phyloP scores from a whole-genome alignment of 2,888 invertebrate genomes.

The Pristionchus mayeri region DNA sequence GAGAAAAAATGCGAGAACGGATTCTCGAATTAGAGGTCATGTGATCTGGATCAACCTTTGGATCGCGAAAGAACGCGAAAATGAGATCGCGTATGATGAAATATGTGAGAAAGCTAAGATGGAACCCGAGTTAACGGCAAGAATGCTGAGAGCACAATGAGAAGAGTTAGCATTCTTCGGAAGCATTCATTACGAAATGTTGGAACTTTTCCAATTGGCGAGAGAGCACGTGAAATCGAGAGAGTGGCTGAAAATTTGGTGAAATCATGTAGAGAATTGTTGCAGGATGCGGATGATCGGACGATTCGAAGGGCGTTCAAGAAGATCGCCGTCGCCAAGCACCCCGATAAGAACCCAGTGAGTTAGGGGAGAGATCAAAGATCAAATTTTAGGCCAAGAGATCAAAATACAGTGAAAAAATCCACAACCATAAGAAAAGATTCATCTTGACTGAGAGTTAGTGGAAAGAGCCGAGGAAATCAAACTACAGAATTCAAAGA shows the following conservation, averaged over 20 bases:
- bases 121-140: no score
- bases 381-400: background rate
- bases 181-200: no score
- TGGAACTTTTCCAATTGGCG: background rate
- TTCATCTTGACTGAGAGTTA: background rate
- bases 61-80: constrained; percentile 21
- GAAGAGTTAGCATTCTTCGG: no score
- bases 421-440: background rate
- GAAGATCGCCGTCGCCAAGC: constrained; percentile 84
- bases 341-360: constrained; percentile 84
- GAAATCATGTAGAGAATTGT: background rate
- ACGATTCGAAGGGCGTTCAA: constrained; percentile 87
- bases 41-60: no score
- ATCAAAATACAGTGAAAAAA: background rate
- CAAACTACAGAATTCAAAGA: background rate
- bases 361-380: constrained; percentile 36
- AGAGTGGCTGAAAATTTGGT: background rate
- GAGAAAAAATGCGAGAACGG: no score
- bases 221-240: constrained; percentile 52
- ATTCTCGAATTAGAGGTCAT: no score
- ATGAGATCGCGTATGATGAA: no score
- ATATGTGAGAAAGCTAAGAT: no score
- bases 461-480: no score
- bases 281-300: constrained; percentile 81
- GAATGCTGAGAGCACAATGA: no score